These are phyloP conservation scores for Carposina sasakii DNA, from an alignment of 1,140 invertebrate species.

Conservation along the genomic window DNA sequence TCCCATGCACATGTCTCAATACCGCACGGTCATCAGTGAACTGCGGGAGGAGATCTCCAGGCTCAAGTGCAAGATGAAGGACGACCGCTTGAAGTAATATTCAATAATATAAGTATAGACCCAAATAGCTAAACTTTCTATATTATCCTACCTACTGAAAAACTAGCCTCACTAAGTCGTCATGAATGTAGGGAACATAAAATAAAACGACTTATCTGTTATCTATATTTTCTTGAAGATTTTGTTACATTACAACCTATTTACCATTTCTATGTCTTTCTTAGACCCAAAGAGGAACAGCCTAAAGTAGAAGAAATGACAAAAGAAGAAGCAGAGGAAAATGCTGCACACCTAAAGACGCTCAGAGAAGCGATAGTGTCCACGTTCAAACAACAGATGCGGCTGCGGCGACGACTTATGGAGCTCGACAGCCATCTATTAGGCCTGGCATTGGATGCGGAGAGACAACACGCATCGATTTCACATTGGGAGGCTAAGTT, in stretches of 20 bases:
- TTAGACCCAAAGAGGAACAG: slow-evolving; percentile 36
- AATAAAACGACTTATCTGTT: too few relatives aligned
- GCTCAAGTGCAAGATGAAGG: slow-evolving; percentile 85
- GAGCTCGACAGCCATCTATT: slow-evolving; percentile 89
- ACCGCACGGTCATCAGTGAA: slow-evolving; percentile 80
- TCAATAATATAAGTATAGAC: too few relatives aligned
- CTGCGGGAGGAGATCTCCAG: slow-evolving; percentile 88
- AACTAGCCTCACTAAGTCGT: too few relatives aligned
- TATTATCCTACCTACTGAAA: too few relatives aligned
- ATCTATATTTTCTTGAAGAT: too few relatives aligned
- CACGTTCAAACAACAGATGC: slow-evolving; percentile 94
- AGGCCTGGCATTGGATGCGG: slow-evolving; percentile 87
- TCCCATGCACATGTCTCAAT: slow-evolving; percentile 87
- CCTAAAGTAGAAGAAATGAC: slow-evolving; percentile 30
- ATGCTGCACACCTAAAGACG: slow-evolving; percentile 78
- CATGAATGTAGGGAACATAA: too few relatives aligned
- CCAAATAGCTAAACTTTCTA: too few relatives aligned
- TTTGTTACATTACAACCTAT: too few relatives aligned
- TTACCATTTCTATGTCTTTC: not conserved
- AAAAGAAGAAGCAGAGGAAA: slow-evolving; percentile 49
- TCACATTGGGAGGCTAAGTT: slow-evolving; percentile 89
- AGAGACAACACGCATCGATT: slow-evolving; percentile 88
- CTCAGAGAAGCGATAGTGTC: slow-evolving; percentile 88
- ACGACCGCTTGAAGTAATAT: slow-evolving; percentile 76
- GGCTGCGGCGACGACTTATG: slow-evolving; percentile 85